Percentiles rank a stretch among this genome's conserved stretches.
Evolutionary conservation across 23 tunicate genomes (phyloP).

Genomic region (Trididemnum clinides): DNA sequence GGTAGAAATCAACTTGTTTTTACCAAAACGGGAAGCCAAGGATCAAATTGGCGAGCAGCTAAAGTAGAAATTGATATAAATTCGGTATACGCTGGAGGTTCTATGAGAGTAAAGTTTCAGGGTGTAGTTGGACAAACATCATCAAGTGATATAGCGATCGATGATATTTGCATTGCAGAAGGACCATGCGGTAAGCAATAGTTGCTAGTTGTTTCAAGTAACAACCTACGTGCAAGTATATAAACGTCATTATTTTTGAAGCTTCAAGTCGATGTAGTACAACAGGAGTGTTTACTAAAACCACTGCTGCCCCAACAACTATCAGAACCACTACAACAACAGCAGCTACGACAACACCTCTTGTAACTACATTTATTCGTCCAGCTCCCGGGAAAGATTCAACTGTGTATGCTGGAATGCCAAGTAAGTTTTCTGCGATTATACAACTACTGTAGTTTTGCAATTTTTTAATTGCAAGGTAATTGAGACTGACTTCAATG

Average conservation of each 20-base stretch:
- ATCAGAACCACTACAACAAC: background rate
- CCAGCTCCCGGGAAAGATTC: background rate
- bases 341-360: constrained; percentile 13
- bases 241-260: background rate
- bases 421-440: too few relatives aligned
- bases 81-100: constrained; percentile 22
- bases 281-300: background rate
- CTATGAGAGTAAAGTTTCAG: background rate
- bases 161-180: constrained; percentile 79
- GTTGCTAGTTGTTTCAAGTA: background rate
- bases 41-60: constrained; percentile 47
- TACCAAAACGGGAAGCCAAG: constrained; percentile 15
- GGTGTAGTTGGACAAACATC: constrained; percentile 49
- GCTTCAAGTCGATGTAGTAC: background rate
- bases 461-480: background rate
- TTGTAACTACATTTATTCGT: background rate
- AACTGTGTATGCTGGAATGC: constrained; percentile 37
- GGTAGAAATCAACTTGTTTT: background rate
- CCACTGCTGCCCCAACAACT: background rate
- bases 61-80: constrained; percentile 29
- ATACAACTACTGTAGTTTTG: too few relatives aligned
- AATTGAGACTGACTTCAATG: background rate
- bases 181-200: constrained; percentile 71
- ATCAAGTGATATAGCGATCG: constrained; percentile 61
- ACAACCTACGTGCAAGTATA: background rate